Conservation (phyloP, 2,113 vertebrate species). For the Bos javanicus region DNA sequence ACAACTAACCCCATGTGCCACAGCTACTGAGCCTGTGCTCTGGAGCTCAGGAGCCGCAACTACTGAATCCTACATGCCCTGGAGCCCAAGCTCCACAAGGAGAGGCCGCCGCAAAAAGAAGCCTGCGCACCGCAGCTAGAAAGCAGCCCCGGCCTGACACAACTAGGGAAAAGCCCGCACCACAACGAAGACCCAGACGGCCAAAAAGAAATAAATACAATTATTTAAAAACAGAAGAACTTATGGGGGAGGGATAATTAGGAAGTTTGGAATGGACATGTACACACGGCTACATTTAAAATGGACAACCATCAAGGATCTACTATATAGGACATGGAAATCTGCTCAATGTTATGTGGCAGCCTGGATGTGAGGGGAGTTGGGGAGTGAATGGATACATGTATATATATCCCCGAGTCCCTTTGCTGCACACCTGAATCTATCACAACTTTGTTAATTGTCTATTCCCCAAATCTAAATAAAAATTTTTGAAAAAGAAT, state of each 20-base stretch:
- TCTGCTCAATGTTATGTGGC: not conserved
- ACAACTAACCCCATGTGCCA: fast-evolving
- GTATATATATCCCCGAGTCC: not conserved
- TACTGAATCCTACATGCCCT: not conserved
- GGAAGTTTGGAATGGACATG: not conserved
- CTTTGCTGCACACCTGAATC: not conserved
- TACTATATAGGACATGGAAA: not conserved
- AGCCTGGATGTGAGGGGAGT: not conserved
- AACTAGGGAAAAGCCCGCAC: fast-evolving
- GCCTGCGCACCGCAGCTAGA: not conserved
- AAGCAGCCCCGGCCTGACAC: not conserved
- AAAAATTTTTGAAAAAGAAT: not conserved
- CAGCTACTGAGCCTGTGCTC: not conserved
- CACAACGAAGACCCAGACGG: not conserved
- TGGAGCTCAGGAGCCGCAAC: not conserved
- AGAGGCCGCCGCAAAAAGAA: not conserved
- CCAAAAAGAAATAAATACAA: not conserved
- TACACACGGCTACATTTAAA: not conserved
- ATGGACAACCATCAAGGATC: not conserved
- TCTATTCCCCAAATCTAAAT: not conserved
- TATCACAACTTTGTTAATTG: not conserved
- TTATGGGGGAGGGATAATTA: not conserved
- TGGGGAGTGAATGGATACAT: not conserved
- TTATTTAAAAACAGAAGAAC: not conserved
- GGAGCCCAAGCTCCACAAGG: not conserved